These are phyloP conservation scores for Pinna nobilis DNA, from an alignment of 1,140 invertebrate species.

Conservation along the genomic window DNA sequence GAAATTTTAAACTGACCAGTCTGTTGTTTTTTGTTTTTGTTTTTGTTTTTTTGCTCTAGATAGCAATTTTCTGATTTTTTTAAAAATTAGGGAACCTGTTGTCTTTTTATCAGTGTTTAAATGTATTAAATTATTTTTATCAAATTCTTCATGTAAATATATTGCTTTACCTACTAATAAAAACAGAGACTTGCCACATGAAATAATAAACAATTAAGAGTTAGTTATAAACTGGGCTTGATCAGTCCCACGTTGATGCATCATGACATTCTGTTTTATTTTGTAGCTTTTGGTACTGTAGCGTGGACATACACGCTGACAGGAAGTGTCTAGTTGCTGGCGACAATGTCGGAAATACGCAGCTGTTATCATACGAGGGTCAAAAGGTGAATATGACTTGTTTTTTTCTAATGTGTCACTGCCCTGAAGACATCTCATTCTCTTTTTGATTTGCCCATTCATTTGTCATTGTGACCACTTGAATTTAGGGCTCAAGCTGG, in stretches of 20 bases:
- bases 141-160: neutral
- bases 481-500: too few species aligned
- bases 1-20: too few species aligned
- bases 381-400: slow-evolving; percentile 47
- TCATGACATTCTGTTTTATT: slow-evolving; percentile 2
- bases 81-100: too few species aligned
- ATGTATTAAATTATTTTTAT: neutral
- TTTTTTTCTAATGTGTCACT: neutral
- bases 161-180: too few species aligned
- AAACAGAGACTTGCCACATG: neutral
- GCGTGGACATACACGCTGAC: slow-evolving; percentile 60
- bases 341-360: slow-evolving; percentile 64
- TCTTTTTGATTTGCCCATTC: neutral
- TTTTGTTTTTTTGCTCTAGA: too few species aligned
- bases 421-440: neutral
- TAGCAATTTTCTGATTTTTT: too few species aligned
- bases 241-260: neutral
- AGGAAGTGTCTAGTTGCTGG: slow-evolving; percentile 63
- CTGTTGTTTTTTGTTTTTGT: too few species aligned
- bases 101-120: neutral
- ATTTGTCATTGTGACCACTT: neutral
- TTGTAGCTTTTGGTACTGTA: slow-evolving; percentile 71
- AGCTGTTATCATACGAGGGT: slow-evolving; percentile 62
- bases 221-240: neutral
- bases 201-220: neutral